These are phyloP conservation scores for Dichetophora obliterata DNA, from an alignment of 2,888 invertebrate genomes.

Conservation along the genomic window DNA sequence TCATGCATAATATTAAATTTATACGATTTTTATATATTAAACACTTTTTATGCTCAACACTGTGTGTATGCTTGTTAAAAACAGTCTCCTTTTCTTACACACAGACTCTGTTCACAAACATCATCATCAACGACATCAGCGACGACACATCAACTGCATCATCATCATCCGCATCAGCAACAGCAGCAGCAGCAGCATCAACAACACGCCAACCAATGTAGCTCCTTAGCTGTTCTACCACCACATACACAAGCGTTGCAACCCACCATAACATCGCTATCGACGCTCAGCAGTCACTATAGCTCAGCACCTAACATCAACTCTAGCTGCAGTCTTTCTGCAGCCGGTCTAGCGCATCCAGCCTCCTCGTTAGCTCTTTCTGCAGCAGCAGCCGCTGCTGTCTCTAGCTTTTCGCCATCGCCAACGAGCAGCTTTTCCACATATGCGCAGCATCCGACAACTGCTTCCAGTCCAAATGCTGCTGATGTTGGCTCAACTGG, in stretches of 20 bases:
- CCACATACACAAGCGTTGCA: conserved; percentile 65
- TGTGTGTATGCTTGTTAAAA: neutral
- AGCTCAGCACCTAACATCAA: conserved; percentile 47
- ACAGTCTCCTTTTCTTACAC: conserved; percentile 22
- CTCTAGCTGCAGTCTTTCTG: conserved; percentile 52
- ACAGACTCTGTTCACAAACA: conserved; percentile 59
- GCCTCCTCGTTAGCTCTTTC: conserved; percentile 50
- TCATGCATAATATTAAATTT: neutral
- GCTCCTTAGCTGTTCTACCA: conserved; percentile 62
- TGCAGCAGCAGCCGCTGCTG: conserved; percentile 31
- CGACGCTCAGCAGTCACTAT: conserved; percentile 56
- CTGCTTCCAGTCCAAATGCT: conserved; percentile 41
- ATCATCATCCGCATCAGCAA: conserved; percentile 43
- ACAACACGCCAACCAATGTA: conserved; percentile 59
- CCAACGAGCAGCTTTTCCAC: conserved; percentile 63
- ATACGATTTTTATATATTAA: neutral
- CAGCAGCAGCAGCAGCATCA: conserved; percentile 51
- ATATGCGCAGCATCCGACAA: conserved; percentile 51
- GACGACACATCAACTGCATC: conserved; percentile 44
- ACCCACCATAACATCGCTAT: conserved; percentile 60
- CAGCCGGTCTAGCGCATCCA: conserved; percentile 39
- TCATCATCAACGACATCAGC: conserved; percentile 46
- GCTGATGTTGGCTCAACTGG: conserved; percentile 27
- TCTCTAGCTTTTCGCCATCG: conserved; percentile 59
- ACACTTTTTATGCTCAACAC: neutral